Evolutionary conservation across 2,888 invertebrate genomes (phyloP), one percentile per base, ranked within the genome.

Genomic region (Tolmerus cingulatus): DNA sequence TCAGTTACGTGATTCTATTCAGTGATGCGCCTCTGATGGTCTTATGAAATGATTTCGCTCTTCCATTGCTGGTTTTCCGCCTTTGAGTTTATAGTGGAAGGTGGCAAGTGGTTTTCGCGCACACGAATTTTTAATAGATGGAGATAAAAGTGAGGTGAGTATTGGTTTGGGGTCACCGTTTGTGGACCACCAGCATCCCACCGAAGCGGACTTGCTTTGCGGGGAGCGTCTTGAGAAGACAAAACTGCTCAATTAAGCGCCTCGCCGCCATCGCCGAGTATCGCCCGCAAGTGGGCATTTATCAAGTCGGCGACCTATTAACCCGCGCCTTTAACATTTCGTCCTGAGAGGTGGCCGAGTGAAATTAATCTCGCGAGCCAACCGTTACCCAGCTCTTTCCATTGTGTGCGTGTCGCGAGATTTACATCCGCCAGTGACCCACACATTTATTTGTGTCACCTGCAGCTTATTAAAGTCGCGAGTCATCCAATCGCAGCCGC

Each of bases 381-480:
- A 84, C 82, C 82, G 82, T 84, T 84, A 84, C 40, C 19, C 66
- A 40, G 82, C 23, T 23, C 37, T 66, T 84, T 14, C 57, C 82
- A 84, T 66, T 84, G 57, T 66, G 66, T 84, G 82, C 66, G 66
- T 84, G 82, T 23, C 66, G 40, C 57, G 66, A 84, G 82, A 66
- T 84, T 57, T 30, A 84, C 82, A 84, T 81, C 81, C 81, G 82
- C 66, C 82, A 84, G 82, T 84, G 85, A 85, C 74, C 74, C 74
- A 74, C 85, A 85, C 85, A 74, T 85, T 85, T 74, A 85, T 85
- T 85, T 74, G 43, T 74, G 85, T 74, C 85, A 85, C 85, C 85
- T 74, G 74, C 85, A 85, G 85, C 85, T 85, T 85, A 85, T 85
- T 85, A 85, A 85, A 85, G 74, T 74, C 85, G 74, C 85, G 37